These are phyloP conservation scores for Toxotes lorentzi DNA, from an alignment of 2,797 vertebrate genomes.

Conservation along the genomic window DNA sequence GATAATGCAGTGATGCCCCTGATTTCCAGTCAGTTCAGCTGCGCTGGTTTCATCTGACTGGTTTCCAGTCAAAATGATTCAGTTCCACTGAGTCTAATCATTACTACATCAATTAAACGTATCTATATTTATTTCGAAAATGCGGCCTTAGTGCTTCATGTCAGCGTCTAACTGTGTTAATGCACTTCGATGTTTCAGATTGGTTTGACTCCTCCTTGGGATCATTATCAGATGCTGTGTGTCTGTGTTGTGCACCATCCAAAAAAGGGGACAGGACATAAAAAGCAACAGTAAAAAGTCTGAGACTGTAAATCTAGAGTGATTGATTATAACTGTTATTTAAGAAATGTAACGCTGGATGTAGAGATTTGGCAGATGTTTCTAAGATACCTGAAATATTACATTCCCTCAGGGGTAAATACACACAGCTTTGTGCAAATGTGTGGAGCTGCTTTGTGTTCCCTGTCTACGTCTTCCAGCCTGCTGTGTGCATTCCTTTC, in stretches of 20 bases:
- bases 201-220: not conserved
- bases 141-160: not conserved
- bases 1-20: not conserved
- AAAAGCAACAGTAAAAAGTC: not conserved
- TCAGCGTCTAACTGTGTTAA: not conserved
- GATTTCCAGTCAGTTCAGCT: constrained; percentile 20
- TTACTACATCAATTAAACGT: not conserved
- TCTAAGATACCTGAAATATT: constrained; percentile 1
- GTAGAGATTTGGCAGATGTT: not conserved
- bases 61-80: constrained; percentile 29
- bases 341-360: not conserved
- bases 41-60: constrained; percentile 33
- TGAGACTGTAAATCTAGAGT: not conserved
- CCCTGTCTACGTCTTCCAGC: constrained; percentile 1
- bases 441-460: constrained; percentile 24
- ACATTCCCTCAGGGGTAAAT: not conserved
- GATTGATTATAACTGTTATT: not conserved
- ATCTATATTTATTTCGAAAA: not conserved
- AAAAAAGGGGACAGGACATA: not conserved
- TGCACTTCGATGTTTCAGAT: not conserved
- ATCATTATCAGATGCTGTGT: not conserved
- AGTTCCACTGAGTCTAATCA: constrained; percentile 7
- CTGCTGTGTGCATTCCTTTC: constrained; percentile 40
- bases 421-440: not conserved
- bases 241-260: not conserved